Conservation (phyloP, 2,888 invertebrate genomes). For the Harpalus rufipes region DNA sequence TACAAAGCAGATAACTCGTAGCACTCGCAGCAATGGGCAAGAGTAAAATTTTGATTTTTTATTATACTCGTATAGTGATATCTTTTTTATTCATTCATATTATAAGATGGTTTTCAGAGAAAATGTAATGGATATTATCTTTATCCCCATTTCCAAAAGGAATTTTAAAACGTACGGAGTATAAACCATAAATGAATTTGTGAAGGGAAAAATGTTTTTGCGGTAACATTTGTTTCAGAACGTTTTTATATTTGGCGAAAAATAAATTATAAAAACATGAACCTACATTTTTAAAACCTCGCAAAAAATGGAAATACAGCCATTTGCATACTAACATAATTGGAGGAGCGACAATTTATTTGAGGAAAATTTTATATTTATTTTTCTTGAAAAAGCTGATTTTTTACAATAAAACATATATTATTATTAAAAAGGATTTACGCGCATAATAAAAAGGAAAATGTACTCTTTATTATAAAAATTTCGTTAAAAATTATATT, state of each 20-base stretch:
- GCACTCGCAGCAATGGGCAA: no score
- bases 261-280: conserved; percentile 32
- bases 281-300: conserved; percentile 22
- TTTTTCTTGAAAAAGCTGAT: background rate
- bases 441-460: no score
- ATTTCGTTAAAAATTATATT: no score
- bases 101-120: background rate
- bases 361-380: conserved; percentile 1
- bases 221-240: conserved; percentile 27
- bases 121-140: background rate
- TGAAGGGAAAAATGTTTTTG: conserved; percentile 23
- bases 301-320: conserved; percentile 26
- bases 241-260: conserved; percentile 26
- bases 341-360: conserved; percentile 4
- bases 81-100: no score
- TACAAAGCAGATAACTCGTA: no score
- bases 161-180: conserved; percentile 1
- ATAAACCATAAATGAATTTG: conserved; percentile 25
- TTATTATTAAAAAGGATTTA: background rate
- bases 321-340: conserved; percentile 29
- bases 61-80: no score
- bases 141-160: background rate
- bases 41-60: no score
- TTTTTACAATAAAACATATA: background rate
- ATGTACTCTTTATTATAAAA: no score